Conservation (phyloP, 2,113 vertebrate genomes). For the Halichoerus grypus region DNA sequence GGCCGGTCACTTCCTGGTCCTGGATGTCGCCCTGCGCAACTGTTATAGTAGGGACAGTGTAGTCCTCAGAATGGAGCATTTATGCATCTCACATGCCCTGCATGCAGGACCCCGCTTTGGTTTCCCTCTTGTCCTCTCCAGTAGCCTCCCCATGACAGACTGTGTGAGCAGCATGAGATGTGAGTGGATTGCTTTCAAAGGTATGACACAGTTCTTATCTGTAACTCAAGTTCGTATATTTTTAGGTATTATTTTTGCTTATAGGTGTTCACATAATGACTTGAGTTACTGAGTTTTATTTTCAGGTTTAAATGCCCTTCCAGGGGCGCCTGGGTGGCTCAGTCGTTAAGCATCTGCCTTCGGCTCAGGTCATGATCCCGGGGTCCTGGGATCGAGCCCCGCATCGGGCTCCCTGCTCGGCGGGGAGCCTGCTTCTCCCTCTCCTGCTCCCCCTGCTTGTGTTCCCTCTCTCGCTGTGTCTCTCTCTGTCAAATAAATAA, state of each 20-base stretch:
- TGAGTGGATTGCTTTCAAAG: neutral
- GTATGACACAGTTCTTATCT: neutral
- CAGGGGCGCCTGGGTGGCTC: too few relatives aligned
- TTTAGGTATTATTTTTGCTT: neutral
- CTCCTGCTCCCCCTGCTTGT: too few relatives aligned
- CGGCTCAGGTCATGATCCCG: too few relatives aligned
- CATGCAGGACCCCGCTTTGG: neutral
- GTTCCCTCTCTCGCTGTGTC: too few relatives aligned
- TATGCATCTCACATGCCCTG: neutral
- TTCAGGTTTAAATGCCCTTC: neutral
- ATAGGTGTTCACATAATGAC: neutral
- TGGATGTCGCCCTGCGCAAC: neutral
- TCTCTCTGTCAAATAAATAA: too few relatives aligned
- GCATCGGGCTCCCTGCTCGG: too few relatives aligned
- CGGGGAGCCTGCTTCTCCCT: too few relatives aligned
- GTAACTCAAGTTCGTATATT: neutral
- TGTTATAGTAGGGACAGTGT: accelerated
- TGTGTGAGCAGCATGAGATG: neutral
- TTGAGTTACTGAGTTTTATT: neutral
- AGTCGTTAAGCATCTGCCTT: too few relatives aligned
- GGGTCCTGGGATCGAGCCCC: too few relatives aligned
- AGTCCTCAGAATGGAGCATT: neutral
- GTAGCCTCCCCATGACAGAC: neutral
- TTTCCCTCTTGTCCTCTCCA: neutral
- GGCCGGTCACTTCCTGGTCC: neutral